Percentiles rank a stretch among this genome's conserved stretches.
Conservation (phyloP, 2,888 invertebrate genomes). For the Spatulosminthurus flaviceps region DNA sequence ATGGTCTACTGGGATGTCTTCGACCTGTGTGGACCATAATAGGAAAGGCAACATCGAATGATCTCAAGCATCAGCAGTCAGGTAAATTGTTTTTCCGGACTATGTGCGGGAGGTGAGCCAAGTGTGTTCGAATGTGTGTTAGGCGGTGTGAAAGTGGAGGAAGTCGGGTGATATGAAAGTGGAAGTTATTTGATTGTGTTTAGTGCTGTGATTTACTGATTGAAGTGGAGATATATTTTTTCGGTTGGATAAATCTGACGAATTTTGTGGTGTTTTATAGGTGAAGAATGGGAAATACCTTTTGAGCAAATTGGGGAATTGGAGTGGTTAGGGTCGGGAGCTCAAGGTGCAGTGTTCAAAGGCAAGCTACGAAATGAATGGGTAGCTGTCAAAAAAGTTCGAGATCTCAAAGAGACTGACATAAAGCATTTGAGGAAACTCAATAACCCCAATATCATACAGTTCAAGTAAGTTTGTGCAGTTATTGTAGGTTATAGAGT, state of each 20-base stretch:
- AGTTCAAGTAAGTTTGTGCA: slow-evolving; percentile 73
- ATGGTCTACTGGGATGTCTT: slow-evolving; percentile 87
- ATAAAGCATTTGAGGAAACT: slow-evolving; percentile 90
- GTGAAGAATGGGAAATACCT: slow-evolving; percentile 94
- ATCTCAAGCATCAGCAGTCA: slow-evolving; percentile 73
- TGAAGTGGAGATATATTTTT: no score
- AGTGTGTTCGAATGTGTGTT: no score
- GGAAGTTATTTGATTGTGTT: slow-evolving; percentile 77
- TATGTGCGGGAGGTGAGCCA: no score
- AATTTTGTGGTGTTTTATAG: slow-evolving; percentile 51
- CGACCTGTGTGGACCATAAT: slow-evolving; percentile 88
- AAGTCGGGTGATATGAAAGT: no score
- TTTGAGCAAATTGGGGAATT: slow-evolving; percentile 89
- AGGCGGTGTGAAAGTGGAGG: no score
- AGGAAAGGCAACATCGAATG: slow-evolving; percentile 78
- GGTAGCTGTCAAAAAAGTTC: slow-evolving; percentile 96
- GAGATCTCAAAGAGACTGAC: slow-evolving; percentile 90
- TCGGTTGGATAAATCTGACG: neutral
- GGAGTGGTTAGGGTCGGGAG: slow-evolving; percentile 92
- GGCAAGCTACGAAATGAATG: slow-evolving; percentile 83
- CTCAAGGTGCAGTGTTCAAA: slow-evolving; percentile 89
- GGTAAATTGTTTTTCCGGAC: slow-evolving; percentile 67
- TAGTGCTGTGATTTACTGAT: no score
- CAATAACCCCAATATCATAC: slow-evolving; percentile 91
- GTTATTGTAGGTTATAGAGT: no score